Base-by-base conservation (phyloP, 2,113 vertebrate species). In the Hipposideros armiger region DNA sequence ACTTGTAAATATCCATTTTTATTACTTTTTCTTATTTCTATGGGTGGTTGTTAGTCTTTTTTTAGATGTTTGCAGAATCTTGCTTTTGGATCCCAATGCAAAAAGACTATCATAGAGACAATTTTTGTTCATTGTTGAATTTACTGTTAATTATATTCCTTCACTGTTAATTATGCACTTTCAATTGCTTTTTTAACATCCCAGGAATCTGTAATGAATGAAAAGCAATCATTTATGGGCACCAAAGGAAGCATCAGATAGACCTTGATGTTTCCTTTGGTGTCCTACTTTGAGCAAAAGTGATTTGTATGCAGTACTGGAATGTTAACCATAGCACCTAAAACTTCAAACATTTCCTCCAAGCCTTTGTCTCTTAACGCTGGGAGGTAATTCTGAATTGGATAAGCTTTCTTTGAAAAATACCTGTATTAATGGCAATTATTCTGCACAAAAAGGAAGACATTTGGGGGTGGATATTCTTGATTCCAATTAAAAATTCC, bases 131-230 rank as follows among this genome's bases (percentile, higher is more conserved):
- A 80, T 54, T 87, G 24, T 58, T 58, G 76, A 60, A 76, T 87
- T 36, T 64, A 77, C 36, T 80, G 16, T 95, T 80, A 84, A 62
- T 32, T 91, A 78, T 80, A 85, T 87, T 70, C 20, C 36, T 76
- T 96, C 42, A 69, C 60, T 95, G n/a, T 42, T 72, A 76, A 64
- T 95, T 42, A 78, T 78, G 4, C 28, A 87, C 73, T 90, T 87
- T 77, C 69, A 90, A 85, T 87, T 69, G 14, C 17, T 81, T 76
- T 22, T 81, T 90, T 90, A 83, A 73, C 56, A 86, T 76, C 50
- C 36, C 36, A 87, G 42, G 22, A 87, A 77, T 76, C 90, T 88
- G 11, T 66, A 52, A 69, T 91, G 81, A 94, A 67, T 89, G n/a
- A 89, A 88, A 90, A 88, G 24, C 17, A 76, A 93, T 87, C 50